These are phyloP conservation scores for Melipona beecheii DNA, from an alignment of 2,888 invertebrate species.

Conservation along the genomic window DNA sequence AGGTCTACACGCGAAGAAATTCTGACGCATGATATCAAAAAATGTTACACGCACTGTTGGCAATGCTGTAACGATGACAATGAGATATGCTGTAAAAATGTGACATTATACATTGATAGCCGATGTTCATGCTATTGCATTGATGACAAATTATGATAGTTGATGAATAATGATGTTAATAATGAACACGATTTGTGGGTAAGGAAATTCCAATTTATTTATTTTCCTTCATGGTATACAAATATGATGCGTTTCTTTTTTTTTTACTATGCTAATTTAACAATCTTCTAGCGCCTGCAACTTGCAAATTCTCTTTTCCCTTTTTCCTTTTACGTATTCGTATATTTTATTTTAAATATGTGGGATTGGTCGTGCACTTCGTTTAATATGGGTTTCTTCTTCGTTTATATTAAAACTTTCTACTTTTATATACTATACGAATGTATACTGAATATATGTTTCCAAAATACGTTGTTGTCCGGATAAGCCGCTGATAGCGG, in stretches of 20 bases:
- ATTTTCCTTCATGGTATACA: conserved; percentile 46
- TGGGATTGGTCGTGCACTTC: conserved; percentile 48
- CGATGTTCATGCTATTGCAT: conserved; percentile 55
- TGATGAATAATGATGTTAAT: conserved; percentile 63
- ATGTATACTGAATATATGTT: background rate
- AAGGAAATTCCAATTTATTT: conserved; percentile 74
- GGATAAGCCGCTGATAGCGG: background rate
- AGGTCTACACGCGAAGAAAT: conserved; percentile 59
- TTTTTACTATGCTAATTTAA: conserved; percentile 49
- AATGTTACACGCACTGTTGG: conserved; percentile 45
- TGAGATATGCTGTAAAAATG: conserved; percentile 59
- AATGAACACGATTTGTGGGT: conserved; percentile 73
- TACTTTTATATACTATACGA: conserved; percentile 22
- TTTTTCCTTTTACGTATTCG: conserved; percentile 4
- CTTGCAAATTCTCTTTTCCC: conserved; percentile 32
- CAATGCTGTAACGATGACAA: conserved; percentile 63
- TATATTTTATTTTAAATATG: conserved; percentile 38
- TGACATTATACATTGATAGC: conserved; percentile 55
- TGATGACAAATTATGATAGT: conserved; percentile 65
- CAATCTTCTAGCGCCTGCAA: conserved; percentile 42
- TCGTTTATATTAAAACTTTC: conserved; percentile 23
- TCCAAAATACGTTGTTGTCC: background rate
- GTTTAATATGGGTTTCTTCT: conserved; percentile 33
- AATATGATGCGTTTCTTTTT: conserved; percentile 24
- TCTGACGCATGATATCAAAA: conserved; percentile 54